phyloP scores from a whole-genome alignment of 2,797 vertebrate genomes.

The Crossoptilon crossoptilon region DNA sequence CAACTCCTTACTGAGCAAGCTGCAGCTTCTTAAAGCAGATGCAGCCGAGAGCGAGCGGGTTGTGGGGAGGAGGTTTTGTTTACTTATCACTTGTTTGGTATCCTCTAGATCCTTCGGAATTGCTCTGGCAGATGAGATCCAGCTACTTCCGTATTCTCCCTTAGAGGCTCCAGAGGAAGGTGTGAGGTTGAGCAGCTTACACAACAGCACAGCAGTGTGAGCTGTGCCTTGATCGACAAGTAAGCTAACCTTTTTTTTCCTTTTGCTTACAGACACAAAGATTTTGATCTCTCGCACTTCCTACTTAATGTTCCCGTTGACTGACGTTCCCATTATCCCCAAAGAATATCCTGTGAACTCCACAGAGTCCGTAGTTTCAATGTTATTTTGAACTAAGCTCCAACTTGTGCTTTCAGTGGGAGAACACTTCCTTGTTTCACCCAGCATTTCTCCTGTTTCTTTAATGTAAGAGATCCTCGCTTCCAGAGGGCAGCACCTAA shows the following conservation, averaged over 20 bases:
- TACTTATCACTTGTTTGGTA: background rate
- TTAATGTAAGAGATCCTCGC: background rate
- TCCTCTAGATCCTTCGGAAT: background rate
- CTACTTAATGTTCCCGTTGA: conserved; percentile 52
- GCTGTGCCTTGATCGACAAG: background rate
- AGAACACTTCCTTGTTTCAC: background rate
- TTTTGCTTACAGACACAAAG: background rate
- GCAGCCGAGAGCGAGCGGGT: background rate
- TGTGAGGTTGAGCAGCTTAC: background rate
- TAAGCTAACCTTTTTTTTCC: background rate
- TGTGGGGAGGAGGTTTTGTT: background rate
- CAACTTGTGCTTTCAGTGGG: background rate
- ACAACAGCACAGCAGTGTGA: background rate
- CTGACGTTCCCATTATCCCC: conserved; percentile 46
- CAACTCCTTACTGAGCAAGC: background rate
- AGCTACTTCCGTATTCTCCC: background rate
- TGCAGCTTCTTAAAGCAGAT: background rate
- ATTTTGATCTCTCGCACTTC: conserved; percentile 57
- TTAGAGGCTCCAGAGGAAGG: background rate
- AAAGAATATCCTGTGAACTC: background rate
- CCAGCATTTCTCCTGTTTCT: background rate
- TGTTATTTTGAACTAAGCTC: background rate
- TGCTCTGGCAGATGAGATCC: background rate
- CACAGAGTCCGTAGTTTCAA: background rate
- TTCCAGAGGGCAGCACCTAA: background rate